Base-by-base conservation (phyloP, 2,888 invertebrate species). In the Chaitophorus viminalis region DNA sequence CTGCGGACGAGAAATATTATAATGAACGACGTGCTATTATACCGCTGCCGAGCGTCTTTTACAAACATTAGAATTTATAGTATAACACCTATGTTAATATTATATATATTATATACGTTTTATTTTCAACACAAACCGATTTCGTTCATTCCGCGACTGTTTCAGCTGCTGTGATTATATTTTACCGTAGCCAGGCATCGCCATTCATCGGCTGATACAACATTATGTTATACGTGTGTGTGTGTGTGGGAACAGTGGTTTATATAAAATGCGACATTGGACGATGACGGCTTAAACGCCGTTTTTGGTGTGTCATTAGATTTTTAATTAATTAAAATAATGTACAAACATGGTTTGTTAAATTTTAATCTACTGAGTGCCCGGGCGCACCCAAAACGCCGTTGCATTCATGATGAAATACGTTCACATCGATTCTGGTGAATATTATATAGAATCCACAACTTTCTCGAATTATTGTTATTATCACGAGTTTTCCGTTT, bases 341-440 rank as follows among this genome's bases (percentile, higher is more conserved):
- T 72, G 33, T 31, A 25, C 33, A 33, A 25, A 25, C 29, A 54
- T 82, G 4, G 33, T 18, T n/a, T 52, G 72, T 82, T 72, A 18
- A n/a, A 33, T 82, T 82, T 72, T 54, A 82, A 82, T 82, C 33
- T 52, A 72, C 72, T 33, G 72, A 82, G 82, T 72, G 82, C 72
- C 33, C 52, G 82, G 31, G 17, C 25, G 25, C 21, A 52, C 25
- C 36, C 21, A 70, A 14, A 33, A 25, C 46, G 9, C 46, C 6
- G 25, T 21, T 31, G 31, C 17, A 33, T 82, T 33, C n/a, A 54
- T 33, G 72, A 33, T 52, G 52, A 82, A 82, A 54, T 52, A 82
- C 33, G 70, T 82, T 54, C 25, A 52, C 70, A 52, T 82, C 33
- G 33, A 72, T 82, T 70, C 17, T 82, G 70, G 46, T 82, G n/a